A percentile compares a stretch with the other conserved stretches of the same genome.
Evolutionary conservation across 30 jellyfish, hydroid and myxozoan species (phyloP).

Genomic region (Phacellophora camtschatica): DNA sequence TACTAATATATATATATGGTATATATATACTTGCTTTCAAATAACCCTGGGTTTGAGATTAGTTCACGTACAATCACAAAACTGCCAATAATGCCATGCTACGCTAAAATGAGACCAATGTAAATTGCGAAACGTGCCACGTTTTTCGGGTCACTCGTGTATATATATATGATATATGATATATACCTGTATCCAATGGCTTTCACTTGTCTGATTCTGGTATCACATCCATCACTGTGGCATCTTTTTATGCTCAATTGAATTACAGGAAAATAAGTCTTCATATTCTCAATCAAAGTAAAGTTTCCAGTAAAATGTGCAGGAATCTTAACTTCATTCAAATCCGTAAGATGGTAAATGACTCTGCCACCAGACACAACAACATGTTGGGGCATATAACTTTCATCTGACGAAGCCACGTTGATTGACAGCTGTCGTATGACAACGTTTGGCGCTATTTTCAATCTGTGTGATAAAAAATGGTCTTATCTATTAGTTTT

Average conservation of each 20-base stretch:
- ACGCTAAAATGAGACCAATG: no score
- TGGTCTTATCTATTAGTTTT: no score
- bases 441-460: constrained; percentile 80
- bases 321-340: constrained; percentile 79
- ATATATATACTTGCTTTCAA: no score
- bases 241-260: constrained; percentile 89
- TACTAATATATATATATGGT: background rate
- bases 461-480: constrained; percentile 47
- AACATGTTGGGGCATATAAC: constrained; percentile 93
- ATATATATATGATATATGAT: no score
- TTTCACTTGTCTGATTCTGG: constrained; percentile 89
- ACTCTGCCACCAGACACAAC: constrained; percentile 83
- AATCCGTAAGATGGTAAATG: constrained; percentile 64
- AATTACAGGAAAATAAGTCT: constrained; percentile 69
- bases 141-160: no score
- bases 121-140: no score
- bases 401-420: constrained; percentile 87
- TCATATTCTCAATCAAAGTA: constrained; percentile 73
- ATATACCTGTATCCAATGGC: constrained; percentile 98
- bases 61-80: no score
- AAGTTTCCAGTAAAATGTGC: constrained; percentile 90
- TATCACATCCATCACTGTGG: constrained; percentile 99
- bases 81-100: no score
- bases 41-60: no score
- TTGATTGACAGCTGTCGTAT: constrained; percentile 81